phyloP scores from a whole-genome alignment of 2,888 invertebrate genomes.

The Ophion costatus region DNA sequence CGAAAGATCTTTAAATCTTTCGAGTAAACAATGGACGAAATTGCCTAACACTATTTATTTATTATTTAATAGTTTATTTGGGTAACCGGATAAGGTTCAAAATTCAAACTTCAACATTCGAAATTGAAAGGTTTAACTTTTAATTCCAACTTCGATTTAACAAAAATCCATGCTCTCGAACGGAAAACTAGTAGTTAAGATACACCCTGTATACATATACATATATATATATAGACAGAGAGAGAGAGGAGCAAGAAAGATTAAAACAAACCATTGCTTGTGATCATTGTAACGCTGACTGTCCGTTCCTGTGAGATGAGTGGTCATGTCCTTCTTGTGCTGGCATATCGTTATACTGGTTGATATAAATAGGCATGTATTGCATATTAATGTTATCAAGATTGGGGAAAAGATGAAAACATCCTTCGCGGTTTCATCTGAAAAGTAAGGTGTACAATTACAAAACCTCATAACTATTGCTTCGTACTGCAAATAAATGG shows the following conservation, averaged over 20 bases:
- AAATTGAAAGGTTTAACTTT: too few species aligned
- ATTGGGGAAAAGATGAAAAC: constrained; percentile 90
- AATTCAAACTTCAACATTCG: too few species aligned
- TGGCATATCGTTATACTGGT: constrained; percentile 88
- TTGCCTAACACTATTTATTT: too few species aligned
- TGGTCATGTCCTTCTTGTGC: constrained; percentile 88
- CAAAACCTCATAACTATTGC: not conserved
- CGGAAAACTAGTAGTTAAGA: too few species aligned
- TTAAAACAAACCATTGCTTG: constrained; percentile 85
- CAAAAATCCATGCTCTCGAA: too few species aligned
- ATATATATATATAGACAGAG: too few species aligned
- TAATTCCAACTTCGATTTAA: too few species aligned
- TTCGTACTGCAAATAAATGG: constrained; percentile 48
- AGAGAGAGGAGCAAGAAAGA: not conserved
- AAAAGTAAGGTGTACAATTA: not conserved
- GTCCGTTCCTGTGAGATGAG: constrained; percentile 87
- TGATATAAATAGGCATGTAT: constrained; percentile 88
- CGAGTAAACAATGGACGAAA: too few species aligned
- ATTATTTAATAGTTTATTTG: too few species aligned
- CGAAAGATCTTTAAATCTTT: too few species aligned
- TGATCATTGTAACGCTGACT: constrained; percentile 87
- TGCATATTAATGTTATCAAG: constrained; percentile 87
- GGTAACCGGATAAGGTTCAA: too few species aligned
- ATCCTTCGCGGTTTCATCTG: constrained; percentile 85
- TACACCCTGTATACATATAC: too few species aligned